Base-by-base conservation (phyloP, 2,113 vertebrate species). In the Coregonus clupeaformis region DNA sequence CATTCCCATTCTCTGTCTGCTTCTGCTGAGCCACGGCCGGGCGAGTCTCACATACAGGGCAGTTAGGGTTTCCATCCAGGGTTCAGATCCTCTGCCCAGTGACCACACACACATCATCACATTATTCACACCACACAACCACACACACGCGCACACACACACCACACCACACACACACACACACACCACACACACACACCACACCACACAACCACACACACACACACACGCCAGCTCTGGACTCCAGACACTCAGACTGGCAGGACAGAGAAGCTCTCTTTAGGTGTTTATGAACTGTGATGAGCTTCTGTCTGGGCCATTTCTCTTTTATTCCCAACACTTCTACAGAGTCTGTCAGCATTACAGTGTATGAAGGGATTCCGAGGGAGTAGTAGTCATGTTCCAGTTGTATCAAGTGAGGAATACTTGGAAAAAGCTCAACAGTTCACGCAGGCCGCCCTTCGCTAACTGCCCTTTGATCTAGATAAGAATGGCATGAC, bases 271-370 rank as follows among this genome's bases (percentile, higher is more conserved):
- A 36, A 20, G 16, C 27, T 30, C 29, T 67, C 65, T 20, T 27
- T 32, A 32, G 30, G 65, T 67, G 65, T 67, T 67, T 67, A 67
- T 67, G 65, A 27, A 20, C 27, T 67, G 30, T 67, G 25, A 18
- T 27, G 63, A 27, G 7, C 30, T 30, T 67, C 14, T 67, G 7
- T 36, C 65, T 67, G 29, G 6, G 6, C 57, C n/a, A 24, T 60
- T 60, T 60, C 2, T 67, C 29, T 67, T 67, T 29, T 3, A 29
- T 67, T 67, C 29, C 64, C 11, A 66, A 16, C 4, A 30, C 64
- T n/a, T 32, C 6, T 36, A 9, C 30, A 67, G 29, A 36, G 29
- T 67, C 65, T 32, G 16, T 29, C 27, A 67, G 65, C 29, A 18
- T 67, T 67, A 3, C 18, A 6, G 65, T 36, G 27, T 67, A 32